Base-by-base conservation (phyloP, 2,113 vertebrate species). In the Thymallus thymallus region DNA sequence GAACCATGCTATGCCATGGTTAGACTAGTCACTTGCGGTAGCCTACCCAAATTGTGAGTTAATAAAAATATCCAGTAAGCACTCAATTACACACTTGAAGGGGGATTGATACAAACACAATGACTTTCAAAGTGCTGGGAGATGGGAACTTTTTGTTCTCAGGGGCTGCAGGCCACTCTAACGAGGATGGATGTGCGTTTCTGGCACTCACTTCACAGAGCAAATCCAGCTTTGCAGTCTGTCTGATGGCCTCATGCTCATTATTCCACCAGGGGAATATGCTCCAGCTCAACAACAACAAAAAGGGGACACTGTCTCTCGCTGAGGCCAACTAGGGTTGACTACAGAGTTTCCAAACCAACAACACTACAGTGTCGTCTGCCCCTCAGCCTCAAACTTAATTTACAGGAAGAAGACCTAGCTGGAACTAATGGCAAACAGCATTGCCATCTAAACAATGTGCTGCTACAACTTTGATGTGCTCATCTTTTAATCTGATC, bases 51-150 rank as follows among this genome's bases (percentile, higher is more conserved):
- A 76, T 77, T 85, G 23, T 76, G 78, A 76, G 78, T 85, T 82
- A 77, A 83, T 88, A 81, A 88, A 88, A 87, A 89, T 82, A 84
- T 84, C 85, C 80, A 84, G 76, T 82, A 87, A 84, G 30, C 72
- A 66, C 77, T 88, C 73, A 76, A 79, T 88, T 88, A 87, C 69
- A 80, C 78, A 82, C 67, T 79, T 55, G 76, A 81, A 83, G 76
- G 73, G 35, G 67, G 82, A 80, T 66, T 80, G 80, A 84, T 69
- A 79, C 88, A 86, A 88, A 80, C 70, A 84, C 79, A 87, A 75
- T 80, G 58, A 79, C 75, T 70, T 60, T 76, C 69, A 79, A 85
- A 74, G 56, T 66, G 64, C 66, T 41, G 35, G 35, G 64, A 60
- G 71, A 80, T 51, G 74, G 51, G 70, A 87, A 82, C 76, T 82